Evolutionary conservation across 2,113 vertebrate species (phyloP).

Genomic region (Pyrgilauda ruficollis): DNA sequence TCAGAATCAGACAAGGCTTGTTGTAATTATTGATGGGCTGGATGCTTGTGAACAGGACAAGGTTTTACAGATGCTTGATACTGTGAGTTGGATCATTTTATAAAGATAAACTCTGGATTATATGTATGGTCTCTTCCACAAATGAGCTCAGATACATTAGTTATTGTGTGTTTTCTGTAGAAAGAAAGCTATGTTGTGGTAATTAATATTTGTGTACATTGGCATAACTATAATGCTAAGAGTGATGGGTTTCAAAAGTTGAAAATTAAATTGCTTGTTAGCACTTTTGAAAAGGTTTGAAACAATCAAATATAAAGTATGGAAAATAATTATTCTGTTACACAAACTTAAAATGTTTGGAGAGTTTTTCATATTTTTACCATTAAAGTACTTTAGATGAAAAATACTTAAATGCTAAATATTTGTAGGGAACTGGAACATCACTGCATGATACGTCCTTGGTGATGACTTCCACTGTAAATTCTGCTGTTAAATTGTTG

Average conservation of each 20-base stretch:
- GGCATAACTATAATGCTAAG: not conserved
- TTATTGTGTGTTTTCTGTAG: not conserved
- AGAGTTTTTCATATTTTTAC: not conserved
- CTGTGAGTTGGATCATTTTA: constrained; percentile 72
- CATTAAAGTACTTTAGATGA: not conserved
- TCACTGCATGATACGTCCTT: not conserved
- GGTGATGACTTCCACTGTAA: not conserved
- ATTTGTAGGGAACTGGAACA: not conserved
- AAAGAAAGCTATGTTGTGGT: not conserved
- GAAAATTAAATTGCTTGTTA: not conserved
- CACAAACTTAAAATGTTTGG: not conserved
- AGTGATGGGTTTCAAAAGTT: not conserved
- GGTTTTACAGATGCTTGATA: constrained; percentile 98
- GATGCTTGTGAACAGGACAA: constrained; percentile 97
- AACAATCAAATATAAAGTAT: not conserved
- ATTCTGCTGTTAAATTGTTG: not conserved
- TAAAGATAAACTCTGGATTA: not conserved
- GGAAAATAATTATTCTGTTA: not conserved
- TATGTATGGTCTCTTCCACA: not conserved
- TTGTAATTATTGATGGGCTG: constrained; percentile 95
- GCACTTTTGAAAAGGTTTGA: not conserved
- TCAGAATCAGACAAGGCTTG: constrained; percentile 96
- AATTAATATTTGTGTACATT: not conserved
- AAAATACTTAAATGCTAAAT: not conserved
- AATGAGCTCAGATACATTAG: not conserved